phyloP scores from a whole-genome alignment of 2,113 vertebrate species.

The Pica pica region DNA sequence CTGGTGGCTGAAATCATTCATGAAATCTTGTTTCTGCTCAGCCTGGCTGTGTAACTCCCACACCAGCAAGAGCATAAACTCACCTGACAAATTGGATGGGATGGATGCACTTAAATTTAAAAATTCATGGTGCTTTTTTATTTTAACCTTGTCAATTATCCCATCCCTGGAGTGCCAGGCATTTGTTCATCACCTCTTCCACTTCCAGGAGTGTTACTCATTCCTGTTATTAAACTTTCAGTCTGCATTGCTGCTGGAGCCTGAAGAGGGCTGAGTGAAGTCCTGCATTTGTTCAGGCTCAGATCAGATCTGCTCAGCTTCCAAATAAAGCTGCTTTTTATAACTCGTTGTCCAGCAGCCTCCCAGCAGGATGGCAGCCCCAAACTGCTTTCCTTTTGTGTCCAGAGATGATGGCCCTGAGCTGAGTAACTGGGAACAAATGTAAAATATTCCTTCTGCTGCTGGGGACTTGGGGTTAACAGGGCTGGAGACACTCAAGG shows the following conservation, averaged over 20 bases:
- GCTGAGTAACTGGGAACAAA: conserved; percentile 18
- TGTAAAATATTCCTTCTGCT: not conserved
- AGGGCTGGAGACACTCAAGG: not conserved
- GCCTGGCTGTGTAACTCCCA: not conserved
- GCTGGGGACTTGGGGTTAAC: not conserved
- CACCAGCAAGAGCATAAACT: not conserved
- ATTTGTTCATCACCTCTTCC: conserved; percentile 3
- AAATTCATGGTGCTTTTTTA: not conserved
- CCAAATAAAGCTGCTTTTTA: conserved; percentile 33
- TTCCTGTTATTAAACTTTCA: not conserved
- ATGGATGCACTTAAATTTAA: not conserved
- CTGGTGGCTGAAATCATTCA: not conserved
- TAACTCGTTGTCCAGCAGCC: not conserved
- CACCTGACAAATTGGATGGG: not conserved
- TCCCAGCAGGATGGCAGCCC: not conserved
- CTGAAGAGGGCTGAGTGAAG: not conserved
- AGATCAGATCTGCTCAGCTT: not conserved
- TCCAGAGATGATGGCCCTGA: not conserved
- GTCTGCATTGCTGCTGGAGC: not conserved
- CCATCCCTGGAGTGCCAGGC: not conserved
- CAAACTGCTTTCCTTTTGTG: conserved; percentile 32
- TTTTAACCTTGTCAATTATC: not conserved
- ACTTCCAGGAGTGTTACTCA: not conserved
- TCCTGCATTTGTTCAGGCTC: not conserved
- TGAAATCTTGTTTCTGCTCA: not conserved